Evolutionary conservation across 2,888 invertebrate genomes (phyloP).

Genomic region (Pyrrhia umbra): DNA sequence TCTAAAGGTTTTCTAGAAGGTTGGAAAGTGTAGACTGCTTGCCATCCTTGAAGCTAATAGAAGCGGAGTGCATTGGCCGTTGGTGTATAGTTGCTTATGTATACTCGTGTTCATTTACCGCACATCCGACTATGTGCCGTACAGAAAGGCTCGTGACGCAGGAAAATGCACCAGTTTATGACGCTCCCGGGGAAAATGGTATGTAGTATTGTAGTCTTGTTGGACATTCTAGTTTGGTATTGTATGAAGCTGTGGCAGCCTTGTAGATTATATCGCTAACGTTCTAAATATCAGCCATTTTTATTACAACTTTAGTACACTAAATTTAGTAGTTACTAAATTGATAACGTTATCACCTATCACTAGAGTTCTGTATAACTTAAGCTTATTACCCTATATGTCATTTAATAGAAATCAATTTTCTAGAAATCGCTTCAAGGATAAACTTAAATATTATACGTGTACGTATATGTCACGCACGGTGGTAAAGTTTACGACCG

Average conservation of each 20-base stretch:
- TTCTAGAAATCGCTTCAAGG: neutral
- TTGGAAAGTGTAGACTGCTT: slow-evolving; percentile 30
- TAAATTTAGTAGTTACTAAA: neutral
- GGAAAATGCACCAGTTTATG: slow-evolving; percentile 49
- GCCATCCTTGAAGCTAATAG: slow-evolving; percentile 49
- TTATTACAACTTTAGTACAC: too few relatives aligned
- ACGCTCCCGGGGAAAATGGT: slow-evolving; percentile 43
- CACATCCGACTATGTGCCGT: slow-evolving; percentile 64
- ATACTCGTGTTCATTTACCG: slow-evolving; percentile 60
- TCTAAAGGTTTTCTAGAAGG: slow-evolving; percentile 18
- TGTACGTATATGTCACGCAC: neutral
- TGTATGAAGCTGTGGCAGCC: neutral
- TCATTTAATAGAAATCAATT: neutral
- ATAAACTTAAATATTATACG: slow-evolving; percentile 6
- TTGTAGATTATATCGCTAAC: neutral
- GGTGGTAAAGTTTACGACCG: slow-evolving; percentile 41
- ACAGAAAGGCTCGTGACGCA: slow-evolving; percentile 31
- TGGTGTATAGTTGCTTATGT: slow-evolving; percentile 60
- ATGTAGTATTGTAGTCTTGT: slow-evolving; percentile 20
- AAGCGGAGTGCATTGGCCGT: slow-evolving; percentile 54
- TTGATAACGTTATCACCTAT: too few relatives aligned
- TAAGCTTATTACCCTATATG: neutral
- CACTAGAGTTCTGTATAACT: too few relatives aligned
- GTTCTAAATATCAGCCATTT: too few relatives aligned
- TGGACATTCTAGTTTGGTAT: slow-evolving; percentile 5